Evolutionary conservation across 2,113 vertebrate species (phyloP).

Genomic region (Shinisaurus crocodilurus): DNA sequence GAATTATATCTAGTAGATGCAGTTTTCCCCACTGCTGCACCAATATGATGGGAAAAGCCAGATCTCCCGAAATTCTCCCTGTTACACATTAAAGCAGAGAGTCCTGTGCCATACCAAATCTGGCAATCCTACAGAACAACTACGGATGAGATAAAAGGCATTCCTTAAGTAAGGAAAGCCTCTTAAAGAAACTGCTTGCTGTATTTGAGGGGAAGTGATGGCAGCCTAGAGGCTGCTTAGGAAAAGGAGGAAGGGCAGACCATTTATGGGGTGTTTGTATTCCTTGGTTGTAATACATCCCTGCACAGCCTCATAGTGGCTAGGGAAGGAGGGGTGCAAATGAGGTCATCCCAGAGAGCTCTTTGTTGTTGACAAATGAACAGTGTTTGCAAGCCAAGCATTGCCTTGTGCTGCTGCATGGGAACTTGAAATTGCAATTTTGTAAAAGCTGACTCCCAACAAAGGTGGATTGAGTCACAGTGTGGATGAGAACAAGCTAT

Average conservation of each 20-base stretch:
- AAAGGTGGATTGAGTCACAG: conserved; percentile 43
- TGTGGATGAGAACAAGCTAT: conserved; percentile 20
- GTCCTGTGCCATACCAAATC: not conserved
- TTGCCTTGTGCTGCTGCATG: conserved; percentile 32
- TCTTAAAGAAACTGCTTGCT: not conserved
- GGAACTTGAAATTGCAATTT: not conserved
- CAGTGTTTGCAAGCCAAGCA: conserved; percentile 62
- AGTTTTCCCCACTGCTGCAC: not conserved
- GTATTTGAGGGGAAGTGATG: not conserved
- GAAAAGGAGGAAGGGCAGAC: not conserved
- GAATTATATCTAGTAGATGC: not conserved
- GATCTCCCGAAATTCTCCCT: not conserved
- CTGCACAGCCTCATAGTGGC: not conserved
- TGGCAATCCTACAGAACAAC: not conserved
- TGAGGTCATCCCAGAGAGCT: not conserved
- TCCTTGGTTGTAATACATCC: not conserved
- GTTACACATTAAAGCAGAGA: not conserved
- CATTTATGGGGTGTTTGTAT: not conserved
- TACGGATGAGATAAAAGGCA: not conserved
- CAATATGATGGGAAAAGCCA: not conserved
- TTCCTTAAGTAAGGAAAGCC: not conserved
- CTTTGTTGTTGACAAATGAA: conserved; percentile 57
- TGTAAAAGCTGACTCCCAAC: conserved; percentile 1
- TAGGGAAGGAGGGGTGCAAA: not conserved
- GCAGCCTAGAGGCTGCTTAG: not conserved